These are phyloP conservation scores for Meriones unguiculatus DNA, from an alignment of 2,113 vertebrate species.

Conservation along the genomic window DNA sequence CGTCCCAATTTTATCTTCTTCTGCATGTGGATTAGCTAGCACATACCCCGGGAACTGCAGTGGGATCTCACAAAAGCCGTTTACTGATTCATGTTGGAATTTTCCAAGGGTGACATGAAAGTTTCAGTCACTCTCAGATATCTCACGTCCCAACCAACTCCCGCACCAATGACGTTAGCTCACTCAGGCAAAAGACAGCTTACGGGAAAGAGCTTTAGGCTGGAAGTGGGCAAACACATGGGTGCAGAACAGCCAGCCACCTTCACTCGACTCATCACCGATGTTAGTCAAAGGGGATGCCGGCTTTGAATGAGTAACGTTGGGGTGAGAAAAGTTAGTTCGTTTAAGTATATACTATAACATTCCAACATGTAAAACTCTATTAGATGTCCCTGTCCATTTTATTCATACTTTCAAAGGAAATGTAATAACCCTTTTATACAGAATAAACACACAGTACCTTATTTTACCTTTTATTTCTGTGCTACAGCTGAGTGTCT, in stretches of 20 bases:
- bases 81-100: background rate
- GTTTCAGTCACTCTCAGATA: background rate
- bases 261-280: background rate
- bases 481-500: background rate
- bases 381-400: background rate
- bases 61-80: background rate
- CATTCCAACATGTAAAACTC: background rate
- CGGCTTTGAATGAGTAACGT: background rate
- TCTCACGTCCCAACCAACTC: background rate
- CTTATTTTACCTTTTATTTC: constrained; percentile 19
- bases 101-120: background rate
- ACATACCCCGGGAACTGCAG: background rate
- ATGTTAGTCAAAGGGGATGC: background rate
- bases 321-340: background rate
- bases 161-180: background rate
- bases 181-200: constrained; percentile 3
- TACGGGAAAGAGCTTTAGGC: background rate
- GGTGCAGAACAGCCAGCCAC: background rate
- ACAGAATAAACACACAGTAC: background rate
- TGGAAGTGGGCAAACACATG: background rate
- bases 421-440: background rate
- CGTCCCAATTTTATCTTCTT: background rate
- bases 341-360: background rate
- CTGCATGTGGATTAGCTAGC: background rate
- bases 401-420: background rate